Evolutionary conservation across 2,888 invertebrate species (phyloP), one percentile per base, ranked within the genome.

Genomic region (Lithosia quadra): DNA sequence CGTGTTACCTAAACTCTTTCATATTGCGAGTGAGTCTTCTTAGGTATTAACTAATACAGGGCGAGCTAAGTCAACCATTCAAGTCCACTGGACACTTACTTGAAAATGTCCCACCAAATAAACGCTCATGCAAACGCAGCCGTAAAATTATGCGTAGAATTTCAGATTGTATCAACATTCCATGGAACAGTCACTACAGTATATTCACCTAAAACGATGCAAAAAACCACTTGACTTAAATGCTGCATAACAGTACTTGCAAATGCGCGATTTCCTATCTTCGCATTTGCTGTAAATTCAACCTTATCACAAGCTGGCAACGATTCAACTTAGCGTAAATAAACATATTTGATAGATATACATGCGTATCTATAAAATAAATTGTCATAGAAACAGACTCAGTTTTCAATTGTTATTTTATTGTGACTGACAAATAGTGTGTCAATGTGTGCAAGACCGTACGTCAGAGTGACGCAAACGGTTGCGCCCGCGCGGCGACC

Each of bases 391-490:
- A 36, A 28, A 28, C 18, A 28, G 36, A 57, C 22, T 18, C n/a
- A 68, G 68, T 34, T 60, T 66, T 24, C 77, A 69, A 81, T 71
- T 62, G 75, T 36, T 69, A 75, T 71, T 77, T 72, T 70, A 79
- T 78, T 79, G 67, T 73, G 72, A 76, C 80, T 78, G 79, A 75
- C 77, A 75, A 72, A 77, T 65, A 71, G 57, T 69, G 71, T 76
- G 74, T 66, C 68, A 71, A 73, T 74, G 79, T 77, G 74, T 72
- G 78, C 74, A 79, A 78, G 73, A 69, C 75, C 70, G 71, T 74
- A 78, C 87, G 88, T 88, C 88, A 89, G 79, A 78, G 78, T 86
- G 87, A 86, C 87, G 88, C 80, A 72, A 60, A 43, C 68, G 65
- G 9, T 9, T 59, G 72, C 71, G 64, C 72, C 80, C 74, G 73